These are phyloP conservation scores for Pinna nobilis DNA, from an alignment of 1,140 invertebrate genomes.

Conservation along the genomic window DNA sequence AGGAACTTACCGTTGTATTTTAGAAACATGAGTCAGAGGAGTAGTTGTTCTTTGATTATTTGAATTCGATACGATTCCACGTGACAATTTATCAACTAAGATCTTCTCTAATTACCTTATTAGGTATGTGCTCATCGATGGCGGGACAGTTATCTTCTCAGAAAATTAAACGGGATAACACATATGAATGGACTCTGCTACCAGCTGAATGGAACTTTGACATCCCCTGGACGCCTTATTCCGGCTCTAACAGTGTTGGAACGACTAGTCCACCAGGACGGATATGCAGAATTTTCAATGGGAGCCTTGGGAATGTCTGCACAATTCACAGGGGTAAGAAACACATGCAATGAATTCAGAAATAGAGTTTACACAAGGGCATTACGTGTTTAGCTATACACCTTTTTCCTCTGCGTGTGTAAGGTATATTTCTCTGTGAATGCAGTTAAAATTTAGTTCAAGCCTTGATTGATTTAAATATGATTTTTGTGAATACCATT, in stretches of 20 bases:
- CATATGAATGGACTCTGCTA: slow-evolving; percentile 45
- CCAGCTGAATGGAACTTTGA: not conserved
- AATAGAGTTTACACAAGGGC: not conserved
- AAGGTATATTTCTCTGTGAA: no score
- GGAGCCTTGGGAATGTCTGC: slow-evolving; percentile 35
- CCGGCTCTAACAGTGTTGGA: slow-evolving; percentile 31
- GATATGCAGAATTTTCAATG: slow-evolving; percentile 41
- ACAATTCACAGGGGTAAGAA: slow-evolving; percentile 16
- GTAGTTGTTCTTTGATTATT: no score
- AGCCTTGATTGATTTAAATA: no score
- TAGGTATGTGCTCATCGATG: slow-evolving; percentile 42
- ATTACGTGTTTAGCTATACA: no score
- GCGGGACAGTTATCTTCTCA: slow-evolving; percentile 27
- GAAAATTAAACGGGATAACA: slow-evolving; percentile 28
- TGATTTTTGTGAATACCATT: no score
- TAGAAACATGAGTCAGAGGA: no score
- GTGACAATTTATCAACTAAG: no score
- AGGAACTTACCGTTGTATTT: no score
- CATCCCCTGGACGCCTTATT: not conserved
- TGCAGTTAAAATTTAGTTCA: no score
- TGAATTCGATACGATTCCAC: no score
- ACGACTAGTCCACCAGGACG: slow-evolving; percentile 28
- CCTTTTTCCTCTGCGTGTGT: no score
- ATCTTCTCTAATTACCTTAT: no score
- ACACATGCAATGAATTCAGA: not conserved